Evolutionary conservation across 2,888 invertebrate species (phyloP), one percentile per base, ranked within the genome.

Genomic region (Eupithecia subumbrata): DNA sequence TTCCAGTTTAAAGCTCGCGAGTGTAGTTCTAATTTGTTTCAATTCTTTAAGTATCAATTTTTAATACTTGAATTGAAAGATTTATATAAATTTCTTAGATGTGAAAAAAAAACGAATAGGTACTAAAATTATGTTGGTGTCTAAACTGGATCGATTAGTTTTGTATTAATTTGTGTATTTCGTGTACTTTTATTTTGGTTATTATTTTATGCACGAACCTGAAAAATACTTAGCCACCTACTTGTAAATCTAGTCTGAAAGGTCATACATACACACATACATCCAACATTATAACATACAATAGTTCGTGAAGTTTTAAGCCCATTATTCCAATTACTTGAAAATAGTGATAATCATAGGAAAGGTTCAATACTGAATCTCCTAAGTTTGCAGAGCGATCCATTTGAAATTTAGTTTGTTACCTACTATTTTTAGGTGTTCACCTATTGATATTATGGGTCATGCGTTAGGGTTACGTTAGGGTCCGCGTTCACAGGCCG

Each of bases 251-350:
- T 60, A 60, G 5, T 60, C 60, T 25, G 60, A 60, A 60, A 12
- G 22, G 12, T 60, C 60, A 25, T 60, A 34, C 18, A n/a, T 34
- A 37, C 40, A 67, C n/a, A 40, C n/a, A 40, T 67, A 67, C 67
- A 67, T 67, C 5, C 67, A 66, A 66, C 34, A 64, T 64, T 34
- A 2, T 66, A 66, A 66, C 67, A 67, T 40, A 18, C 16, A 40
- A n/a, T 5, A 40, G 34, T 64, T 67, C 40, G 67, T 67, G n/a
- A 67, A 40, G 37, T 40, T 34, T 34, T 18, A 64, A 64, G 18
- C 18, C 5, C 16, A 30, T 60, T 60, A 8, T 60, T 25, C 12
- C 4, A 22, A 56, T 22, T 11, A 56, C 11, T 1, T 56, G 11
- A 22, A 56, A 56, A 37, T 0, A 37, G 7, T 37, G 37, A 30